Base-by-base conservation (phyloP, 2,113 vertebrate species). In the Pyrgilauda ruficollis region DNA sequence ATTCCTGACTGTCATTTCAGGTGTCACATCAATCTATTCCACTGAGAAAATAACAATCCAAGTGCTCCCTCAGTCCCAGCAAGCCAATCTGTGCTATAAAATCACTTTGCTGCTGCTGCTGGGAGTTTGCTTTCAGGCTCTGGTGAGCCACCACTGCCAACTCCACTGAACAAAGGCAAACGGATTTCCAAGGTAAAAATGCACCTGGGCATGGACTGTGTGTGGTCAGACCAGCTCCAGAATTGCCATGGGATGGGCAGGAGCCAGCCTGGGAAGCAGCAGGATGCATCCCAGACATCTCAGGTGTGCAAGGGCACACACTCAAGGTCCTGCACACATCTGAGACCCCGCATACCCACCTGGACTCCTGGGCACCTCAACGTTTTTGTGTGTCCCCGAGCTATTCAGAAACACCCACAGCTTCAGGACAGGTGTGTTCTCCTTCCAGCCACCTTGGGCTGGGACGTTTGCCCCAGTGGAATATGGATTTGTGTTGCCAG, bases 21-120 rank as follows among this genome's bases (percentile, higher is more conserved):
- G 79, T 86, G 85, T 86, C 95, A 96, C 72, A 93, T 95, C 96
- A 87, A 77, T 70, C 94, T 59, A 79, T 69, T 94, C 91, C 84
- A 43, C 70, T 21, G 90, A 94, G 95, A 77, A 96, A 97, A 93
- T 47, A 76, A 80, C 84, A 89, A 86, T 85, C 93, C 70, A 67
- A 70, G 31, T 2, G 64, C 67, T 91, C 39, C 44, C 7, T 4
- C 72, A 77, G 75, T n/a, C 93, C 87, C 94, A 93, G 89, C 87
- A 50, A 89, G 67, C 49, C 62, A 62, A 83, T 55, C 67, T 82
- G 37, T 62, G 73, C 66, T 85, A 26, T 22, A 55, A 94, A 93
- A 76, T 82, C 91, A 30, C 70, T 95, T 76, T 85, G 59, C 66
- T 58, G 17, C 66, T 58, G 15, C 62, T 68, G 66, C 80, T 55